Evolutionary conservation across 2,797 vertebrate genomes (phyloP), one percentile per base, ranked within the genome.

Genomic region (Lagorchestes hirsutus): DNA sequence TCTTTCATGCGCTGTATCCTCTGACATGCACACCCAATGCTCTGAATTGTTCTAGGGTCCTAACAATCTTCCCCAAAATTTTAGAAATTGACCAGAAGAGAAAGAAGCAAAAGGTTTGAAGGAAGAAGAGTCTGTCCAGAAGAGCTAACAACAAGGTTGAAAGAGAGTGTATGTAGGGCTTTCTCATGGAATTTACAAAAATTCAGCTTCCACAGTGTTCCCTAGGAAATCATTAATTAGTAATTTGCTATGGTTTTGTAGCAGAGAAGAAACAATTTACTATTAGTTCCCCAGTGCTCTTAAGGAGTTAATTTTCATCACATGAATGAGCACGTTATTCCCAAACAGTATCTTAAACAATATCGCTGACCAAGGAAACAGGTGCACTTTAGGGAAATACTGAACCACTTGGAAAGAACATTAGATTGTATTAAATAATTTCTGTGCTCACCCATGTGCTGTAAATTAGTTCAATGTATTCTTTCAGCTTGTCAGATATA

Each of bases 251-350:
- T 92, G 97, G 97, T 97, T 98, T 96, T 92, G 59, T 96, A 93
- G 93, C 54, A 93, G 12, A 96, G 91, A 96, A 97, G 46, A 97
- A 97, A 97, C 97, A 97, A 97, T 95, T 98, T 97, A 93, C 91
- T 91, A 97, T 96, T 95, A 96, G 95, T 54, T 97, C 95, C 96
- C 97, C 90, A 57, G 95, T 50, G 91, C 90, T 97, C 95, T 92
- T 93, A 97, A 97, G 97, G 96, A 98, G 97, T 96, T 98, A 98
- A 97, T 98, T 94, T 96, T 97, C 92, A 95, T 95, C 96, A 96
- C 96, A 93, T 92, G 96, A 90, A 95, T 97, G 97, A 97, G 54
- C 96, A 95, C 56, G 97, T 95, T 96, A 96, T 97, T 97, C 95
- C 95, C 96, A 95, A 31, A 96, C 93, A 97, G 93, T 93, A 92